Base-by-base conservation (phyloP, 2,888 invertebrate species). In the Crematogaster levior region DNA sequence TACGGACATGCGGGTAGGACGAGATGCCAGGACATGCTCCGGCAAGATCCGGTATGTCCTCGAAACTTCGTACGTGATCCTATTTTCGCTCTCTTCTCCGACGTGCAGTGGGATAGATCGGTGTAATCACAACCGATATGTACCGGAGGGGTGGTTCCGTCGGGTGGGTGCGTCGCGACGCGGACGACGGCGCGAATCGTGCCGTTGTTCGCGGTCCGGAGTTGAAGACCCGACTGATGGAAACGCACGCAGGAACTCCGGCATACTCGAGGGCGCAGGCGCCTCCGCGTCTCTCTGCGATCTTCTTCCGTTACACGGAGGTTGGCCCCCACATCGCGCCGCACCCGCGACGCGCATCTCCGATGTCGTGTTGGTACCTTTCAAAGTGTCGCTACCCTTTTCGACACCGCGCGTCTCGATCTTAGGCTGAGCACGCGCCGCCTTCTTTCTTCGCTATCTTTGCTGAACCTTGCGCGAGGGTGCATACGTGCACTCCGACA, bases 201-300 rank as follows among this genome's bases (percentile, higher is more conserved):
- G 85, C 81, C 90, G 92, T 89, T 93, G 92, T 90, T 90, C 92
- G 91, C 94, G 93, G 92, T 91, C 90, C 93, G 92, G 92, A 91
- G 93, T 92, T 93, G 91, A 92, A 93, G 91, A 91, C 91, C 93
- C 93, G 92, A 94, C 93, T 93, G 93, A 89, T 90, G 91, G 89
- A 93, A 93, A 91, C 92, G 89, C 89, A 88, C 88, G 91, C 90
- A 85, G 90, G 87, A 91, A 90, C 90, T 86, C 75, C 85, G 83
- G 83, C 70, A 74, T 53, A 83, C 68, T 60, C 84, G 86, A 90
- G 88, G 87, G 89, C 91, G 88, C 90, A 90, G 82, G 91, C 90
- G 90, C 87, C 75, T 75, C 85, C 84, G 85, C 83, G 84, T 73
- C 82, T 86, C 85, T 77, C 83, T 40, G 58, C 85, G 60, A 61